phyloP scores from a whole-genome alignment of 2,113 vertebrate species.

The Podilymbus podiceps region DNA sequence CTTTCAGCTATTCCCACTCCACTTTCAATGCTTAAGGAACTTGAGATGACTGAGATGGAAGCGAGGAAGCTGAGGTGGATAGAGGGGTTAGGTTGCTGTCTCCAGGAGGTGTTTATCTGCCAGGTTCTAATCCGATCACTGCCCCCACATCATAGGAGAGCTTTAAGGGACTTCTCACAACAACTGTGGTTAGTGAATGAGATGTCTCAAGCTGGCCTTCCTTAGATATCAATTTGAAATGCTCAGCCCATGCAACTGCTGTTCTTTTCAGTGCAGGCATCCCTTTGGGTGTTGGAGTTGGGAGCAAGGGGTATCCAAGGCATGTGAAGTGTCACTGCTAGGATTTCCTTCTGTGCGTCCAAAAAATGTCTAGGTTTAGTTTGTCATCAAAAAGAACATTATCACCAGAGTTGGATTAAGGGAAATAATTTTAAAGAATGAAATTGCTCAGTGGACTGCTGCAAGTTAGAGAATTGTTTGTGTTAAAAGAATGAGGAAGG shows the following conservation, averaged over 20 bases:
- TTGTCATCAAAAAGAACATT: neutral
- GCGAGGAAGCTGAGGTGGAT: neutral
- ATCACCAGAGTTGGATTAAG: neutral
- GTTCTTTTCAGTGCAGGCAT: neutral
- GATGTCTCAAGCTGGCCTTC: neutral
- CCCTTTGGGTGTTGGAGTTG: neutral
- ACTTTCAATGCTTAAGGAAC: neutral
- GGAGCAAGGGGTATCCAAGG: neutral
- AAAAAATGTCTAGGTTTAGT: neutral
- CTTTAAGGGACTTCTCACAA: neutral
- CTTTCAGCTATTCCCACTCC: neutral
- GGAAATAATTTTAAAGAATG: neutral
- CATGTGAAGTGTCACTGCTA: neutral
- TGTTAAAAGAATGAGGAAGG: neutral
- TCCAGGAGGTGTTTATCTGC: neutral
- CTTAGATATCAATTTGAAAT: neutral
- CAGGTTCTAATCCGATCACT: neutral
- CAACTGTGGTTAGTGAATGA: neutral
- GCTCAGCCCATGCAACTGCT: neutral
- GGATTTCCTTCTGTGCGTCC: neutral
- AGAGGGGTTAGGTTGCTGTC: neutral
- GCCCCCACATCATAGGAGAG: rapidly evolving
- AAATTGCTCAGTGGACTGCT: neutral
- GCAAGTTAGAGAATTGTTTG: neutral
- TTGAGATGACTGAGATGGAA: neutral